These are phyloP conservation scores for Zophobas morio DNA, from an alignment of 1,140 invertebrate genomes.

Conservation along the genomic window DNA sequence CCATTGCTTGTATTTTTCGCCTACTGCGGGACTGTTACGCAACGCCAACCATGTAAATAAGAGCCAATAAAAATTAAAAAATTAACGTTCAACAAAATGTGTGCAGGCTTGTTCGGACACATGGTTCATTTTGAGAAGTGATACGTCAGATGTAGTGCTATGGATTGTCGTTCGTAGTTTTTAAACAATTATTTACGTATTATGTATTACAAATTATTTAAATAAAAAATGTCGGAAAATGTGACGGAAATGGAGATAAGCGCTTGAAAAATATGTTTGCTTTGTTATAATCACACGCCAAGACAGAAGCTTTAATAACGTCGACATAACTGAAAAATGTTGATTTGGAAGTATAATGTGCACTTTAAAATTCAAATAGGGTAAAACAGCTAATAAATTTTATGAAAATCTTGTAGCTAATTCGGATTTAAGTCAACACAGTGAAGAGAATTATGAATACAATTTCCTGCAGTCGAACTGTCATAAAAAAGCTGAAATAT, in stretches of 20 bases:
- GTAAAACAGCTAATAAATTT: slow-evolving; percentile 53
- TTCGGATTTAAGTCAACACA: slow-evolving; percentile 50
- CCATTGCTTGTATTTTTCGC: too few relatives aligned
- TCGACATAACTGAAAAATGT: slow-evolving; percentile 54
- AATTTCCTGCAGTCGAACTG: slow-evolving; percentile 49
- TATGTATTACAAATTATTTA: too few relatives aligned
- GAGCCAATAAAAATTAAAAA: too few relatives aligned
- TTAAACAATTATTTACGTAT: too few relatives aligned
- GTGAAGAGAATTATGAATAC: slow-evolving; percentile 54
- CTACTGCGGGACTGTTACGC: too few relatives aligned
- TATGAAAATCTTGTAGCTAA: slow-evolving; percentile 50
- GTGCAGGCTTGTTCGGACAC: too few relatives aligned
- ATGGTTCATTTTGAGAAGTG: too few relatives aligned
- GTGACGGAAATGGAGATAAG: background rate
- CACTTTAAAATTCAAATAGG: slow-evolving; percentile 52
- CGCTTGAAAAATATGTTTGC: slow-evolving; percentile 1
- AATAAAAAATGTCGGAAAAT: background rate
- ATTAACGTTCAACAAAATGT: too few relatives aligned
- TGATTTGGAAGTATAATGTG: slow-evolving; percentile 49
- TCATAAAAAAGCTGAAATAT: slow-evolving; percentile 50
- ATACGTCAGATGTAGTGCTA: too few relatives aligned
- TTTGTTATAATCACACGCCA: slow-evolving; percentile 11
- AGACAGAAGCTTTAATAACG: slow-evolving; percentile 35
- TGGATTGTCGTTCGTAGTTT: too few relatives aligned
- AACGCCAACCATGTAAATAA: too few relatives aligned